Conservation (phyloP, 2,113 vertebrate genomes). For the Lycocorax pyrrhopterus region DNA sequence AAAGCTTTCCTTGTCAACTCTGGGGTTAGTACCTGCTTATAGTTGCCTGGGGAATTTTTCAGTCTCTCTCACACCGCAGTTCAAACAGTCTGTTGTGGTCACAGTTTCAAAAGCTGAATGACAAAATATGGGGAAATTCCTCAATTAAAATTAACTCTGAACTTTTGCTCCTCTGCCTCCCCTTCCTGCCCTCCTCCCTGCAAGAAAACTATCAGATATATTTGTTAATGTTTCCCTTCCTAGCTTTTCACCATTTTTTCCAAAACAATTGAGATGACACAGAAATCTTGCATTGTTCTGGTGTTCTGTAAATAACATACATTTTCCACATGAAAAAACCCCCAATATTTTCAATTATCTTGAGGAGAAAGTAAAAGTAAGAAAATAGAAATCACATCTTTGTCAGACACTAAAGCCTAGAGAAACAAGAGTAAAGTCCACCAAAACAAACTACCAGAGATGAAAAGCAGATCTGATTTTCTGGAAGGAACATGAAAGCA, state of each 20-base stretch:
- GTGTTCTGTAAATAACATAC: neutral
- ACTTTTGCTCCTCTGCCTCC: constrained; percentile 49
- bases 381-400: neutral
- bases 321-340: neutral
- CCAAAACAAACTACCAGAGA: neutral
- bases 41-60: constrained; percentile 51
- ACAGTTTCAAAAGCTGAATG: constrained; percentile 70
- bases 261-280: neutral
- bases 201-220: neutral
- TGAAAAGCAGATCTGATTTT: neutral
- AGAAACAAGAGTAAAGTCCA: neutral
- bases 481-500: neutral
- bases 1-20: constrained; percentile 9
- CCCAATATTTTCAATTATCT: neutral
- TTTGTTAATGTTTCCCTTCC: neutral
- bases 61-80: neutral
- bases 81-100: constrained; percentile 70
- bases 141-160: constrained; percentile 75
- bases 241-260: neutral
- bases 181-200: neutral
- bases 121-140: constrained; percentile 77
- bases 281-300: neutral
- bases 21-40: constrained; percentile 15
- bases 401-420: neutral
- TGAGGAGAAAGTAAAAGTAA: neutral